Evolutionary conservation across 2,113 vertebrate species (phyloP), one percentile per base, ranked within the genome.

Genomic region (Oryzias javanicus): DNA sequence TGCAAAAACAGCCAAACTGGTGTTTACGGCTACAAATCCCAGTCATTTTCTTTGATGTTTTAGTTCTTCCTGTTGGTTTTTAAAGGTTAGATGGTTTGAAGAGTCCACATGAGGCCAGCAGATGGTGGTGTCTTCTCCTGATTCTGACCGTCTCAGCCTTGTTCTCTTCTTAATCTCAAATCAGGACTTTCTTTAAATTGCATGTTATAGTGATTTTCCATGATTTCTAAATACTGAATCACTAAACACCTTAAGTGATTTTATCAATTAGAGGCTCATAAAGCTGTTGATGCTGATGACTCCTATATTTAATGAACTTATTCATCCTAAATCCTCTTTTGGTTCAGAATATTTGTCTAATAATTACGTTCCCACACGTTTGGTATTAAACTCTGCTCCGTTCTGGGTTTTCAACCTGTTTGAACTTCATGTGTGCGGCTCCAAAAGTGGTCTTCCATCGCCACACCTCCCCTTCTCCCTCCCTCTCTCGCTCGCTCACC

Each of bases 401-500:
- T 42, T 15, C 22, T 19, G 18, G n/a, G 47, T 59, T 17, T 2
- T 17, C 4, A 3, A 51, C 63, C n/a, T 47, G 42, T 64, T 25
- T 63, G 40, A 69, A 69, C 46, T 56, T 41, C 4, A 41, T 53
- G n/a, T 54, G 25, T 51, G 60, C 61, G 49, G 24, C 59, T 60
- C 67, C 18, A 4, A 2, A 40, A 63, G 66, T 55, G 40, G 67
- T 45, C 55, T 22, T 61, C 59, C 17, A 45, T 65, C 47, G 22
- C 55, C 61, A 57, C 82, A 60, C 64, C 76, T 70, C 71, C 72
- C 65, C 82, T 70, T 80, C 74, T 79, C 60, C 72, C 73, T 65
- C 20, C 5, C 68, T 80, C 55, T 62, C 78, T 78, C 91, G 87
- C 81, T 69, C 87, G 67, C 85, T 80, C 89, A 69, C 89, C 77